These are phyloP conservation scores for Spisula subtruncata DNA, from an alignment of 2,888 invertebrate species.

Conservation along the genomic window DNA sequence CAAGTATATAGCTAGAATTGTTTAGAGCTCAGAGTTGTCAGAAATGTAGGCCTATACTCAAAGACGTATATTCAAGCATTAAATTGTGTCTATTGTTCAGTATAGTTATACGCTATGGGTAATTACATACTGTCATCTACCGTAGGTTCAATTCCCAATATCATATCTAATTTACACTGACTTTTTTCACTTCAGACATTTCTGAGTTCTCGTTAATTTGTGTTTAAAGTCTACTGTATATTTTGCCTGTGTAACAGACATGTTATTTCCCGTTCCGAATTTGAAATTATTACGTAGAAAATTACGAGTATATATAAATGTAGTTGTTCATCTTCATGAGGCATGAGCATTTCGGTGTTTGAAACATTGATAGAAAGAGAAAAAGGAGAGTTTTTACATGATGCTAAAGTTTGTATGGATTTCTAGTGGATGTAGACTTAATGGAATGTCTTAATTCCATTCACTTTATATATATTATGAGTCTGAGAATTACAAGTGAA, in stretches of 20 bases:
- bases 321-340: neutral
- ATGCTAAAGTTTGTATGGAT: neutral
- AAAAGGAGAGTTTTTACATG: no score
- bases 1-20: no score
- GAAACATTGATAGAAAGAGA: neutral
- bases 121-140: neutral
- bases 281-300: neutral
- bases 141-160: neutral
- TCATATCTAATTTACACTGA: neutral
- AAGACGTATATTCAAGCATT: no score
- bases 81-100: no score
- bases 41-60: no score
- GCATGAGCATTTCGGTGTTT: neutral
- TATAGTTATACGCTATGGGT: neutral
- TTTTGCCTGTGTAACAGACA: neutral
- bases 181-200: neutral
- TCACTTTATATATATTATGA: neutral
- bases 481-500: neutral
- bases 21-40: no score
- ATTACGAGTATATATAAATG: neutral
- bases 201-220: neutral
- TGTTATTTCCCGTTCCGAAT: neutral
- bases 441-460: neutral
- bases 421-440: neutral
- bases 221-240: neutral